These are phyloP conservation scores for Polylopha cassiicola DNA, from an alignment of 2,888 invertebrate genomes.

Conservation along the genomic window DNA sequence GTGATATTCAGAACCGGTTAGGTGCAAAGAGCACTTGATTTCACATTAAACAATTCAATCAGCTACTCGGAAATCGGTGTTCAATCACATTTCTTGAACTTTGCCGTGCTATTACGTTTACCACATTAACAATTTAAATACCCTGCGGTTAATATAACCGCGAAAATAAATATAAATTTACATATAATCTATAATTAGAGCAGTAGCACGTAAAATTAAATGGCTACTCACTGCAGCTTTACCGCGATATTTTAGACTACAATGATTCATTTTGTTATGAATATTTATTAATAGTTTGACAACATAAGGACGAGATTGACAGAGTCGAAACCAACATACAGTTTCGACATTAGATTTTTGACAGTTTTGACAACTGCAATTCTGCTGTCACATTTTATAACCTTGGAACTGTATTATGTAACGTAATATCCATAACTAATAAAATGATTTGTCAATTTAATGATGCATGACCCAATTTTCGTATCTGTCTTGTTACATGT, in stretches of 20 bases:
- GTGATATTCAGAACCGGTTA: constrained; percentile 18
- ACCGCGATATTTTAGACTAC: constrained; percentile 9
- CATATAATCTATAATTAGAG: too few species aligned
- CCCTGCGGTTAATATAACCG: too few species aligned
- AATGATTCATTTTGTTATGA: constrained; percentile 15
- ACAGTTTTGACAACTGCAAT: constrained; percentile 15
- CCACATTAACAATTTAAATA: neutral
- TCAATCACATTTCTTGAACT: neutral
- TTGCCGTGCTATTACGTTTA: neutral
- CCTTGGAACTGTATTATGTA: too few species aligned
- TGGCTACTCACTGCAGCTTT: too few species aligned
- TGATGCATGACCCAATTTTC: too few species aligned
- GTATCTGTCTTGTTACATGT: too few species aligned
- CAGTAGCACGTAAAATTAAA: too few species aligned
- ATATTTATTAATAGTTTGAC: constrained; percentile 6
- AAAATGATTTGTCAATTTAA: too few species aligned
- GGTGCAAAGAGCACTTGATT: constrained; percentile 3
- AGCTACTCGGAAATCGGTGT: constrained; percentile 3
- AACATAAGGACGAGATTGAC: constrained; percentile 8
- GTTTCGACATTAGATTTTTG: constrained; percentile 12
- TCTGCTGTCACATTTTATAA: too few species aligned
- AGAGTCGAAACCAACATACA: neutral
- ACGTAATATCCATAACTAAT: too few species aligned
- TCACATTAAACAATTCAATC: constrained; percentile 10
- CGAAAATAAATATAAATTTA: too few species aligned